phyloP scores from a whole-genome alignment of 2,888 invertebrate genomes.

The Mythimna pallens region DNA sequence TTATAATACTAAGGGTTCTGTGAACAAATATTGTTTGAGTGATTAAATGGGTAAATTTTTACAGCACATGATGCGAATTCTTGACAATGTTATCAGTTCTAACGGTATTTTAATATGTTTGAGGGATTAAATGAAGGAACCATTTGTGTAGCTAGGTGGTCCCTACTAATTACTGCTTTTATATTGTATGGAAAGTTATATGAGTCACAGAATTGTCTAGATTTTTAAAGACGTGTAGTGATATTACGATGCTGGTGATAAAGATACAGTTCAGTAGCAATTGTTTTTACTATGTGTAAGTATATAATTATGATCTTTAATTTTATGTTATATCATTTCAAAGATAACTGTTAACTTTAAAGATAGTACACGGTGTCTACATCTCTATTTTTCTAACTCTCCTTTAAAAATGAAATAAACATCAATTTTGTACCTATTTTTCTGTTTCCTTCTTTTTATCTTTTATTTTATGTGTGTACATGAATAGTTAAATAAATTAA shows the following conservation, averaged over 20 bases:
- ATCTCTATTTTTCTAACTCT: too few relatives aligned
- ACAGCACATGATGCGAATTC: constrained; percentile 20
- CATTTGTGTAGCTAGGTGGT: constrained; percentile 16
- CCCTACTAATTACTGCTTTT: constrained; percentile 23
- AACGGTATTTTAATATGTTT: constrained; percentile 39
- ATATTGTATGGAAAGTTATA: constrained; percentile 11
- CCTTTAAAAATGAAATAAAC: too few relatives aligned
- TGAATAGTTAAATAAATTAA: too few relatives aligned
- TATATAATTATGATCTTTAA: too few relatives aligned
- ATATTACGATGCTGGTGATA: background rate
- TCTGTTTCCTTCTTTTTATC: too few relatives aligned
- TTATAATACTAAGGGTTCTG: constrained; percentile 10
- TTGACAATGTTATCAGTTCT: constrained; percentile 19
- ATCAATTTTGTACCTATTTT: too few relatives aligned
- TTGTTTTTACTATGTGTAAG: too few relatives aligned
- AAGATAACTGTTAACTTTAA: too few relatives aligned
- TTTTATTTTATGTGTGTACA: too few relatives aligned
- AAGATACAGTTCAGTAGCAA: too few relatives aligned
- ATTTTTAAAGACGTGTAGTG: background rate
- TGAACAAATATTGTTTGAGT: constrained; percentile 33
- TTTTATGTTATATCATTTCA: too few relatives aligned
- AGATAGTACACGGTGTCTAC: too few relatives aligned
- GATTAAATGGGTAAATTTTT: constrained; percentile 14
- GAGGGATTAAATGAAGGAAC: constrained; percentile 20
- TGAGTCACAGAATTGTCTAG: constrained; percentile 4